Base-by-base conservation (phyloP, 2,113 vertebrate species). In the Hoplias malabaricus region DNA sequence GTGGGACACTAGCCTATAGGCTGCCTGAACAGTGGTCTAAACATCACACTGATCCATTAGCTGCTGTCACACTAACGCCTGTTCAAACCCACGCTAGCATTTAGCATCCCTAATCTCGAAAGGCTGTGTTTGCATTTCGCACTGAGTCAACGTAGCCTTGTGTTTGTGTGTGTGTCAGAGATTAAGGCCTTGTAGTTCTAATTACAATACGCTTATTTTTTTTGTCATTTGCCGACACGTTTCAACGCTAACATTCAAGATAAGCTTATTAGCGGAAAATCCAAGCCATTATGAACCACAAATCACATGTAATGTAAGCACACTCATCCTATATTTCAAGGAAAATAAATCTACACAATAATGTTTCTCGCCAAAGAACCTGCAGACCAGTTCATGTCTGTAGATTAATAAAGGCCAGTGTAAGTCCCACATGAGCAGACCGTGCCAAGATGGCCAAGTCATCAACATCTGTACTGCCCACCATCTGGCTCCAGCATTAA, bases 21-120 rank as follows among this genome's bases (percentile, higher is more conserved):
- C 59, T 54, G 38, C 23, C 13, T 10, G 40, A 33, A 40, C 4
- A 14, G 29, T 19, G 53, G 48, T 40, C 33, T 68, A 54, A 77
- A 75, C 48, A 73, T 42, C 23, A 29, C 74, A 50, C 68, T 68
- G 69, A 73, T 81, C 68, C 69, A 73, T 81, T 68, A 81, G 62
- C 59, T 16, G 6, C n/a, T 40, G 12, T 66, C 73, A 59, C 16
- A 43, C 27, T 70, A 67, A 80, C 68, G 50, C 48, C 40, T 63
- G 65, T 70, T 69, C 75, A 79, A 61, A 69, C 56, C 65, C 29
- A 56, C 61, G 19, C 72, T 34, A 46, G 42, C 73, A 65, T 69
- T 65, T 43, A 73, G 34, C 14, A 9, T 56, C n/a, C 40, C 34
- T 68, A 71, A 72, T 63, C 66, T 61, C 19, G 3, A 34, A 25